phyloP scores from a whole-genome alignment of 30 jellyfish, hydroid and myxozoan genomes.

The Haliclystus octoradiatus region DNA sequence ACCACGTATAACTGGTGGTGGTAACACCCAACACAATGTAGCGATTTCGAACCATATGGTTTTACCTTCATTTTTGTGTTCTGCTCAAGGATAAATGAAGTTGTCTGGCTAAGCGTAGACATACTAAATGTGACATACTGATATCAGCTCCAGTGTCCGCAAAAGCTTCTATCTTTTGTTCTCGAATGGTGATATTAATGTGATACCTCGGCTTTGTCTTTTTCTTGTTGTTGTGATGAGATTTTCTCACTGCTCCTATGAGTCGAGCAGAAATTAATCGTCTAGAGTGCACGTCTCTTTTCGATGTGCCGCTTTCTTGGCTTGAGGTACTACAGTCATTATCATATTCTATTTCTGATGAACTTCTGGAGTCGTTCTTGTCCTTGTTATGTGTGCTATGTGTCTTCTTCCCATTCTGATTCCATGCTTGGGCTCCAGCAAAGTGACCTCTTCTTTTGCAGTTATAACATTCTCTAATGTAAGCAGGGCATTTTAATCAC shows the following conservation, averaged over 20 bases:
- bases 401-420: background rate
- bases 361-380: no score
- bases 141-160: slow-evolving; percentile 64
- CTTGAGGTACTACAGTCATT: no score
- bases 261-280: no score
- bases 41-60: slow-evolving; percentile 55
- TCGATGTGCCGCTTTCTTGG: no score
- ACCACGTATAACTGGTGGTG: slow-evolving; percentile 41
- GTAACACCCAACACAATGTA: slow-evolving; percentile 25
- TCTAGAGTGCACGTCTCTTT: no score
- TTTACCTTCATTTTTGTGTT: slow-evolving; percentile 41
- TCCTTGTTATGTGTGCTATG: no score
- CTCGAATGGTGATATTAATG: slow-evolving; percentile 13
- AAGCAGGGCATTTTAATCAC: background rate
- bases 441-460: background rate
- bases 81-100: slow-evolving; percentile 17
- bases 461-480: background rate
- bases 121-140: slow-evolving; percentile 40
- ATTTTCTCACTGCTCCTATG: no score
- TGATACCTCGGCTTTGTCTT: slow-evolving; percentile 18
- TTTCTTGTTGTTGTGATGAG: no score
- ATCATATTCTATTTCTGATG: no score
- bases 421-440: background rate
- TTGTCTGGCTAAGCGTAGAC: slow-evolving; percentile 8
- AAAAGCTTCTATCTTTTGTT: slow-evolving; percentile 12